Evolutionary conservation across 2,888 invertebrate genomes (phyloP).

Genomic region (Drosophila stalkeri): DNA sequence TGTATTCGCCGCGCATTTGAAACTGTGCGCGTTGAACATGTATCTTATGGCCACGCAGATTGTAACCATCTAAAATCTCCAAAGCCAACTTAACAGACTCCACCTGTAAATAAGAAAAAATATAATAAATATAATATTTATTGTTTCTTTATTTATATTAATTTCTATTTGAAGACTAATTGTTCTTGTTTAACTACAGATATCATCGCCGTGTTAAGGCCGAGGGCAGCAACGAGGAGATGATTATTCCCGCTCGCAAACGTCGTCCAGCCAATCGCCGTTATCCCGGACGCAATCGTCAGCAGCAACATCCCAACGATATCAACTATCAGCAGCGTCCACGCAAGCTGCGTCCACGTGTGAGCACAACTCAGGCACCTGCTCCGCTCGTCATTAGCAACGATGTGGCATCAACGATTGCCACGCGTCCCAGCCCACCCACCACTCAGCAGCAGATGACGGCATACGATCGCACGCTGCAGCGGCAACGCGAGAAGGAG

Average conservation of each 20-base stretch:
- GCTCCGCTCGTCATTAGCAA: constrained; percentile 44
- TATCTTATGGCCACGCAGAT: constrained; percentile 91
- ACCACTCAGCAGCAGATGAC: constrained; percentile 58
- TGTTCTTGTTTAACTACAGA: constrained; percentile 49
- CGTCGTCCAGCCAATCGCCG: constrained; percentile 38
- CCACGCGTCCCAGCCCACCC: constrained; percentile 5
- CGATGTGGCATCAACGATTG: constrained; percentile 45
- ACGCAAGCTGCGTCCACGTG: constrained; percentile 50
- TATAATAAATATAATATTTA: background rate
- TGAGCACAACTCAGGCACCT: constrained; percentile 40
- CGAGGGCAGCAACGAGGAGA: constrained; percentile 79
- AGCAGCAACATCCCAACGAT: constrained; percentile 65
- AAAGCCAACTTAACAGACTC: constrained; percentile 98
- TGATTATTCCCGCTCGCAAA: constrained; percentile 66
- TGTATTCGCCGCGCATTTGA: constrained; percentile 96
- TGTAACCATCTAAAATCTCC: constrained; percentile 95
- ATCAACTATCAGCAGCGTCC: constrained; percentile 62
- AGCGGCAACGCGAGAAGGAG: constrained; percentile 76
- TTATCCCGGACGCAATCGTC: constrained; percentile 37
- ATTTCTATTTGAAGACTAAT: constrained; percentile 2
- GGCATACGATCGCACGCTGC: constrained; percentile 73
- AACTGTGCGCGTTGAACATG: constrained; percentile 97
- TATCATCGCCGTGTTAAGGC: constrained; percentile 79
- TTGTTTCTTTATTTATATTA: background rate
- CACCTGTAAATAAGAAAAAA: constrained; percentile 85